These are phyloP conservation scores for Mormyrus iriodes DNA, from an alignment of 2,113 vertebrate genomes.

Conservation along the genomic window DNA sequence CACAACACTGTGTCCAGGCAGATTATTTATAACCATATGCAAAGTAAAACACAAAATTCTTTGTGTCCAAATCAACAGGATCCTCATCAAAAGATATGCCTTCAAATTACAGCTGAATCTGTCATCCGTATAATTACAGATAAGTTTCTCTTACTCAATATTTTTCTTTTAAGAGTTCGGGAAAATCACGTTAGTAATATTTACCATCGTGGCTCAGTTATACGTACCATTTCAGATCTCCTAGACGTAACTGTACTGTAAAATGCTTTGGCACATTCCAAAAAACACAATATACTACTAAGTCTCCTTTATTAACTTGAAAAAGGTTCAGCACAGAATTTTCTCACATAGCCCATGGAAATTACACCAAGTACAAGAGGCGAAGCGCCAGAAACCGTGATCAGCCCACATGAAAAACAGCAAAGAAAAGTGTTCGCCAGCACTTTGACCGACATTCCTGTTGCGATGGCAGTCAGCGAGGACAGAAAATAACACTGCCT, in stretches of 20 bases:
- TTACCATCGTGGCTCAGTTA: background rate
- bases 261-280: background rate
- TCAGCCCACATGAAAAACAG: slow-evolving; percentile 19
- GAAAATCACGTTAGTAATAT: background rate
- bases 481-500: slow-evolving; percentile 24
- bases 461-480: slow-evolving; percentile 28
- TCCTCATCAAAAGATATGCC: background rate
- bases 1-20: background rate
- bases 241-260: background rate
- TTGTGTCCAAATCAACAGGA: background rate
- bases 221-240: background rate
- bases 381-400: background rate
- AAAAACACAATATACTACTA: background rate
- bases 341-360: background rate
- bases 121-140: background rate
- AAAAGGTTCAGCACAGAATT: background rate
- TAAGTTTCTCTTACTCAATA: background rate
- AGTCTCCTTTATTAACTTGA: background rate
- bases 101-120: background rate
- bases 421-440: slow-evolving; percentile 30
- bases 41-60: background rate
- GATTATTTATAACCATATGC: background rate
- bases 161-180: background rate
- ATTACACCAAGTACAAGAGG: background rate
- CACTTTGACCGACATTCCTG: slow-evolving; percentile 38